Evolutionary conservation across 2,888 invertebrate species (phyloP).

Genomic region (Apantesis nais): DNA sequence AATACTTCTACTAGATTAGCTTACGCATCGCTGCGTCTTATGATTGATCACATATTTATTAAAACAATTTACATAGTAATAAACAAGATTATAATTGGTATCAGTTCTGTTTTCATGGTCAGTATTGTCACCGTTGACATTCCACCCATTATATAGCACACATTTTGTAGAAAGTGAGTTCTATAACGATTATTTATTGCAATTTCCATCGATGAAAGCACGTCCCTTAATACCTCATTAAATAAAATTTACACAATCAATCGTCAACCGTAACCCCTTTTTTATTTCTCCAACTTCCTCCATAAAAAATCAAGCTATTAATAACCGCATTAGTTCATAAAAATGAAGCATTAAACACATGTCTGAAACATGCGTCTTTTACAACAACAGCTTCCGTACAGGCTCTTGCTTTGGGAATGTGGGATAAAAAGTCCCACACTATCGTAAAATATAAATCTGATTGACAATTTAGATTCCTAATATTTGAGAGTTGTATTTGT

Average conservation of each 20-base stretch:
- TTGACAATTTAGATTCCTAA: slow-evolving; percentile 55
- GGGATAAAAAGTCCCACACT: slow-evolving; percentile 31
- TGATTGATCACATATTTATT: slow-evolving; percentile 37
- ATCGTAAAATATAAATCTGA: slow-evolving; percentile 54
- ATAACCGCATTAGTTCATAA: slow-evolving; percentile 33
- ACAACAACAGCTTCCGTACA: slow-evolving; percentile 40
- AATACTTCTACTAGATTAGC: slow-evolving; percentile 14
- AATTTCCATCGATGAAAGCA: neutral
- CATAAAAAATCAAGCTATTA: slow-evolving; percentile 19
- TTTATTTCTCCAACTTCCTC: slow-evolving; percentile 25
- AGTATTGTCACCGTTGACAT: slow-evolving; percentile 5
- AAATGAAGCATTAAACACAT: slow-evolving; percentile 44
- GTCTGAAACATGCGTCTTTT: slow-evolving; percentile 36
- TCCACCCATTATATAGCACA: neutral
- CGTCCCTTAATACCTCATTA: slow-evolving; percentile 8
- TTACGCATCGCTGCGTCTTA: slow-evolving; percentile 35
- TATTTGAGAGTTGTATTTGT: slow-evolving; percentile 48
- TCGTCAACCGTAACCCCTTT: slow-evolving; percentile 24
- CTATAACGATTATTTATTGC: neutral
- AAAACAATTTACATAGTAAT: slow-evolving; percentile 34
- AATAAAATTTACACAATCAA: slow-evolving; percentile 27
- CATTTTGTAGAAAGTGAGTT: neutral
- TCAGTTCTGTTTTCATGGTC: slow-evolving; percentile 25
- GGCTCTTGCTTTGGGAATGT: slow-evolving; percentile 25
- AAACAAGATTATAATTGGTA: slow-evolving; percentile 34